phyloP scores from a whole-genome alignment of 2,888 invertebrate genomes.

The Synergus japonicus region DNA sequence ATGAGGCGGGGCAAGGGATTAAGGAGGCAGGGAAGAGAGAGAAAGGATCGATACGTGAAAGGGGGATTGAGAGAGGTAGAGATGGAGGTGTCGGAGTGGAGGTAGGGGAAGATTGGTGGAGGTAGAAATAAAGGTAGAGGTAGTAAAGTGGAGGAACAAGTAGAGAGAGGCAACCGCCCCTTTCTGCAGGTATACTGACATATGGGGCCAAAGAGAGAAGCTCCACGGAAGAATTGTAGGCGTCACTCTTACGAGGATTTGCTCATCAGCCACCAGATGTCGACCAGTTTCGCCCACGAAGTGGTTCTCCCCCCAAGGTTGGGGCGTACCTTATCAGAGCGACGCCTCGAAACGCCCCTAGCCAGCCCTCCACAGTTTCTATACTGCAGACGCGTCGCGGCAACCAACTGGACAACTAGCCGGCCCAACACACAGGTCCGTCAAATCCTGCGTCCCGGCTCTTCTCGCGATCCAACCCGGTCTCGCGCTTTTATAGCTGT shows the following conservation, averaged over 20 bases:
- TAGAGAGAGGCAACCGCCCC: slow-evolving; percentile 45
- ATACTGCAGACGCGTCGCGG: slow-evolving; percentile 75
- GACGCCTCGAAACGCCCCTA: slow-evolving; percentile 67
- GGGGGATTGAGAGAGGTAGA: slow-evolving; percentile 36
- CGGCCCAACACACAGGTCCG: slow-evolving; percentile 65
- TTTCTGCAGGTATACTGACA: slow-evolving; percentile 21
- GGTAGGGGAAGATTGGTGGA: not conserved
- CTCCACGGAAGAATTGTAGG: slow-evolving; percentile 45
- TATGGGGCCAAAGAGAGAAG: slow-evolving; percentile 44
- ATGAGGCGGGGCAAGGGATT: slow-evolving; percentile 9
- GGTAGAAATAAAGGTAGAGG: slow-evolving; percentile 33
- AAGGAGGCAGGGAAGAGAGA: not conserved
- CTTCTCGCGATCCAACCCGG: slow-evolving; percentile 43
- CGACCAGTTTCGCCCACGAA: slow-evolving; percentile 43
- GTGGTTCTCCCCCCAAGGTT: slow-evolving; percentile 29
- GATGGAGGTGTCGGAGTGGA: not conserved
- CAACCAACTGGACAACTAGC: slow-evolving; percentile 76
- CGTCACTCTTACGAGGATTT: slow-evolving; percentile 40
- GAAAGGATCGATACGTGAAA: not conserved
- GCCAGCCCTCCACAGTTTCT: slow-evolving; percentile 67
- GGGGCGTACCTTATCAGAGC: slow-evolving; percentile 41
- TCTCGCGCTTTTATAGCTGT: slow-evolving; percentile 36
- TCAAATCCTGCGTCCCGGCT: slow-evolving; percentile 66
- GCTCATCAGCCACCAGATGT: slow-evolving; percentile 55
- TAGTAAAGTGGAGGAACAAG: slow-evolving; percentile 18